phyloP scores from a whole-genome alignment of 2,113 vertebrate genomes.

The Girardinichthys multiradiatus region DNA sequence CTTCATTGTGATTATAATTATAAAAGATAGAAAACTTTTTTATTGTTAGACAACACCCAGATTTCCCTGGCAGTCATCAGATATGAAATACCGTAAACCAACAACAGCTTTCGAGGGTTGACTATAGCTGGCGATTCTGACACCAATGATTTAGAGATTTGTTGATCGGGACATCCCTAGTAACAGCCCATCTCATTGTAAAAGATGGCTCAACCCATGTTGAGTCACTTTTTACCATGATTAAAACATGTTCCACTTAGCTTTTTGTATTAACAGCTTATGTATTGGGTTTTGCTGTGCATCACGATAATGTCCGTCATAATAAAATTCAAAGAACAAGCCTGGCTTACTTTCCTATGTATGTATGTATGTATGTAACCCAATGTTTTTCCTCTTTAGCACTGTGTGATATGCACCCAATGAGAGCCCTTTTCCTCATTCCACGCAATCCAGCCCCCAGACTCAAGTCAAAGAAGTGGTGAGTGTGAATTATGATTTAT shows the following conservation, averaged over 20 bases:
- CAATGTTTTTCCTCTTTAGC: conserved; percentile 79
- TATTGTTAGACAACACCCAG: neutral
- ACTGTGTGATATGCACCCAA: conserved; percentile 97
- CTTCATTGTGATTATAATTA: no score
- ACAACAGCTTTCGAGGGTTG: no score
- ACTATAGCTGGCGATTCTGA: neutral
- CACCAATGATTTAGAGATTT: no score
- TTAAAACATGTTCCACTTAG: no score
- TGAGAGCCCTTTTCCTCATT: conserved; percentile 98
- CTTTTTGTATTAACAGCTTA: neutral
- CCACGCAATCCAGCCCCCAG: conserved; percentile 93
- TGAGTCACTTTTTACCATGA: no score
- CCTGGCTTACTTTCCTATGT: neutral
- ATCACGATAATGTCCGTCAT: neutral
- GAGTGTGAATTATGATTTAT: conserved; percentile 63
- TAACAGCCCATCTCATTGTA: neutral
- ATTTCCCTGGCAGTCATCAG: neutral
- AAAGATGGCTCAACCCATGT: no score
- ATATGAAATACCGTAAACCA: neutral
- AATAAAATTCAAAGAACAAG: neutral
- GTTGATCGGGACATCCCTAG: no score
- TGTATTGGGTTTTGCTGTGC: no score
- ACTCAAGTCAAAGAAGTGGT: conserved; percentile 98
- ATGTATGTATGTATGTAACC: no score
- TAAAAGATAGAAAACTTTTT: no score